Conservation (phyloP, 2,797 vertebrate genomes). For the Fundulus diaphanus region DNA sequence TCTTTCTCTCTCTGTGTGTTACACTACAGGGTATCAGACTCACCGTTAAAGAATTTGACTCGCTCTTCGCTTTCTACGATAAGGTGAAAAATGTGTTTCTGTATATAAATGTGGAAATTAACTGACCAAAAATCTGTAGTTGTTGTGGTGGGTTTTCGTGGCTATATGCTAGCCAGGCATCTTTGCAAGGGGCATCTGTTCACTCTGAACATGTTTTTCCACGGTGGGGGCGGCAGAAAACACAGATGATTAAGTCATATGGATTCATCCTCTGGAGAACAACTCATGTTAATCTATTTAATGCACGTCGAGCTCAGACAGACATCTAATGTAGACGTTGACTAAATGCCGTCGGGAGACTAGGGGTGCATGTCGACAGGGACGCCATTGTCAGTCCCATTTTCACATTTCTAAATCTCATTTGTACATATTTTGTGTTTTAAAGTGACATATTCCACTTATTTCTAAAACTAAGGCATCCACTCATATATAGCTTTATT, state of each 20-base stretch:
- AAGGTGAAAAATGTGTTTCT: constrained; percentile 81
- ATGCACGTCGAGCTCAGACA: not conserved
- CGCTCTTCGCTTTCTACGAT: constrained; percentile 93
- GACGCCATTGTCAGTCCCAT: not conserved
- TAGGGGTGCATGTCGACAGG: too few species aligned
- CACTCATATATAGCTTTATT: not conserved
- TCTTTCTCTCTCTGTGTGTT: constrained; percentile 6
- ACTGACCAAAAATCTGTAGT: not conserved
- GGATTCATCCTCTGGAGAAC: constrained; percentile 13
- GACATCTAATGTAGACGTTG: not conserved
- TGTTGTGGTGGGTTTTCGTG: not conserved
- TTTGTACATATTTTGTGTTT: not conserved
- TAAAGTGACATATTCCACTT: not conserved
- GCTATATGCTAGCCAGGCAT: not conserved
- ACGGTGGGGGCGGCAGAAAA: not conserved
- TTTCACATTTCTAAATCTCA: constrained; percentile 14
- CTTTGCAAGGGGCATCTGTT: not conserved
- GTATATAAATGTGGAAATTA: constrained; percentile 3
- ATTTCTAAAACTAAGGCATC: not conserved
- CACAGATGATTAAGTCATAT: constrained; percentile 3
- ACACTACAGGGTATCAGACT: constrained; percentile 86
- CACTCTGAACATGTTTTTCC: not conserved
- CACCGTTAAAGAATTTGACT: constrained; percentile 89
- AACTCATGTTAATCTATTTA: constrained; percentile 6
- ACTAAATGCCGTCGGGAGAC: too few species aligned